Percentiles rank a stretch among this genome's conserved stretches.
Evolutionary conservation across 2,113 vertebrate species (phyloP).

Genomic region (Pelvicachromis taeniatus): DNA sequence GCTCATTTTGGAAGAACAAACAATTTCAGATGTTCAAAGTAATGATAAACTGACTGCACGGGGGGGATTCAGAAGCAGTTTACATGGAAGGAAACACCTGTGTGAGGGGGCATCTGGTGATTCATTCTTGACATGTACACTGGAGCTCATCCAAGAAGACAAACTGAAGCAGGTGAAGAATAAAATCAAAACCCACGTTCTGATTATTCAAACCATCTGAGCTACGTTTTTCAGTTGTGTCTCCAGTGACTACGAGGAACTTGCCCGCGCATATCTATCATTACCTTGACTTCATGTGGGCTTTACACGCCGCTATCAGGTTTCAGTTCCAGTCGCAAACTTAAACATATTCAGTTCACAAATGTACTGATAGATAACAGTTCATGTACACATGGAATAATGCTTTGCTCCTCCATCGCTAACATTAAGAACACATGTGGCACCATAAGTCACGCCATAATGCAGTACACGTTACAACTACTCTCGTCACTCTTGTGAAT

Average conservation of each 20-base stretch:
- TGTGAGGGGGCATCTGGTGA: not conserved
- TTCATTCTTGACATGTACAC: slow-evolving; percentile 8
- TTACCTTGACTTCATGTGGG: not conserved
- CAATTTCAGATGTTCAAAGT: not conserved
- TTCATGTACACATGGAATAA: not conserved
- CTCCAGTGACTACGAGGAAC: slow-evolving; percentile 13
- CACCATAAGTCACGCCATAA: not conserved
- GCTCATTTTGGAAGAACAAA: not conserved
- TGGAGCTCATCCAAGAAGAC: slow-evolving; percentile 17
- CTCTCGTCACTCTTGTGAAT: not conserved
- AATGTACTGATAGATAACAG: not conserved
- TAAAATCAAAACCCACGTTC: slow-evolving; percentile 17
- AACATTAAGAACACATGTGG: not conserved
- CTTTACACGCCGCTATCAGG: not conserved
- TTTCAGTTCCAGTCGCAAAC: not conserved
- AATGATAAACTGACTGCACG: not conserved
- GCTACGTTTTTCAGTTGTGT: not conserved
- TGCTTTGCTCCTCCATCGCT: not conserved
- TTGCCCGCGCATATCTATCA: slow-evolving; percentile 4
- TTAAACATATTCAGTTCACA: not conserved
- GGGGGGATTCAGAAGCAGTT: not conserved
- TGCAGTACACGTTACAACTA: not conserved
- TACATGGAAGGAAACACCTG: not conserved
- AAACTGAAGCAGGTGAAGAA: slow-evolving; percentile 51
- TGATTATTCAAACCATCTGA: slow-evolving; percentile 40